Percentiles rank a stretch among this genome's conserved stretches.
Evolutionary conservation across 2,888 invertebrate genomes (phyloP).

Genomic region (Acrocera orbiculus): DNA sequence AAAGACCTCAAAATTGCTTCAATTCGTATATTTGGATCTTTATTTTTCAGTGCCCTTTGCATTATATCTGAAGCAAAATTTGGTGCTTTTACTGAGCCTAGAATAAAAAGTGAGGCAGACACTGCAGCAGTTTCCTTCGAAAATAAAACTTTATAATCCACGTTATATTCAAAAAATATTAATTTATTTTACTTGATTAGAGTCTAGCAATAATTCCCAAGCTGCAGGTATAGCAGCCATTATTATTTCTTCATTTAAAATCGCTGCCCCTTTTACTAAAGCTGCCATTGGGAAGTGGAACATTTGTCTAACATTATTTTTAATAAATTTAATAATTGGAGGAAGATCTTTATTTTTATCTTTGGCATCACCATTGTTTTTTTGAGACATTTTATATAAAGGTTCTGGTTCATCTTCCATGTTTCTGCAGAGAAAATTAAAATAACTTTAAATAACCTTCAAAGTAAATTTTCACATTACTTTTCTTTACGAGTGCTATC

Average conservation of each 20-base stretch:
- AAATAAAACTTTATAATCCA: neutral
- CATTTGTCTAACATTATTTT: slow-evolving; percentile 62
- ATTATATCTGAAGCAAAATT: slow-evolving; percentile 78
- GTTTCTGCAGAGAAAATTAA: slow-evolving; percentile 6
- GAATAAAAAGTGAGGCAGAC: slow-evolving; percentile 77
- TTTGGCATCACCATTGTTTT: slow-evolving; percentile 29
- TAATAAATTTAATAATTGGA: slow-evolving; percentile 63
- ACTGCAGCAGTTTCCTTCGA: slow-evolving; percentile 60
- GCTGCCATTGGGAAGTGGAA: slow-evolving; percentile 81
- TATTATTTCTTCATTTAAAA: slow-evolving; percentile 74
- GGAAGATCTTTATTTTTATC: slow-evolving; percentile 41
- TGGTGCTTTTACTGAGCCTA: slow-evolving; percentile 84
- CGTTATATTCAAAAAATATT: too few species aligned
- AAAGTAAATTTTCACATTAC: slow-evolving; percentile 37
- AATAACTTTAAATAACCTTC: neutral
- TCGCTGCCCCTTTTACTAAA: slow-evolving; percentile 75
- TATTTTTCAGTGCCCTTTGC: slow-evolving; percentile 70
- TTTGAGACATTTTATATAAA: slow-evolving; percentile 26
- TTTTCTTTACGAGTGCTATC: slow-evolving; percentile 54
- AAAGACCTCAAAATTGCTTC: slow-evolving; percentile 66
- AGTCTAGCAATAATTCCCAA: slow-evolving; percentile 87
- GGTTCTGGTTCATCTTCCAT: slow-evolving; percentile 26
- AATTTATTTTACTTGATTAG: slow-evolving; percentile 36
- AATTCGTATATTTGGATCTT: slow-evolving; percentile 64
- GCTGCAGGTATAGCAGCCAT: slow-evolving; percentile 77